These are phyloP conservation scores for Poecilia velifera DNA, from an alignment of 2,797 vertebrate species.

Conservation along the genomic window DNA sequence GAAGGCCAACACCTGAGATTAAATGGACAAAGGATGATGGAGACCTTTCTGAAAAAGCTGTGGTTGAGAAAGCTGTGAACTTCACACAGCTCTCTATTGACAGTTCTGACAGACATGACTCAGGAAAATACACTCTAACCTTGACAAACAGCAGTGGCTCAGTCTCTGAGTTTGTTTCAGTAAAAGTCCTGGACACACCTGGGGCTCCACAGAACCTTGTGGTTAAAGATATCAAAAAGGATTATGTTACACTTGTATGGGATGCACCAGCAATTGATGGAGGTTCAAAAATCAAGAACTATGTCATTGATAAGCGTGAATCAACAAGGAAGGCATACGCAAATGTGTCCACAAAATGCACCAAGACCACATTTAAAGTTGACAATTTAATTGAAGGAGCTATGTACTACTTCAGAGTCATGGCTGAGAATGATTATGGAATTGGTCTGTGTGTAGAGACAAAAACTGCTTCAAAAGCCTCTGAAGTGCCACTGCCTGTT, in stretches of 20 bases:
- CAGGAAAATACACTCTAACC: constrained; percentile 92
- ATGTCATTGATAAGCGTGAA: constrained; percentile 97
- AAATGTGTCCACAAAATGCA: constrained; percentile 92
- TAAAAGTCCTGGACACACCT: constrained; percentile 97
- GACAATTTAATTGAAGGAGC: constrained; percentile 94
- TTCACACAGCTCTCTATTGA: constrained; percentile 96
- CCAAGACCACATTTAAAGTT: constrained; percentile 92
- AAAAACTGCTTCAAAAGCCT: constrained; percentile 89
- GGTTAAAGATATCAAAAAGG: constrained; percentile 92
- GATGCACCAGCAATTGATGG: constrained; percentile 93
- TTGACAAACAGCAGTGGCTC: constrained; percentile 93
- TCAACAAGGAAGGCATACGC: constrained; percentile 97
- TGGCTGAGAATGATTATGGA: constrained; percentile 98
- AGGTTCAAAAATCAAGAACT: constrained; percentile 96
- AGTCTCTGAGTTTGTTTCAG: constrained; percentile 91
- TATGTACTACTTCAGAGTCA: constrained; percentile 98
- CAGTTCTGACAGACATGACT: constrained; percentile 94
- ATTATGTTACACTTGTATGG: constrained; percentile 90
- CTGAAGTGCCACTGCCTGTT: constrained; percentile 93
- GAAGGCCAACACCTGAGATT: constrained; percentile 92
- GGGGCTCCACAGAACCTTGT: constrained; percentile 90
- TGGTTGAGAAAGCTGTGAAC: constrained; percentile 89
- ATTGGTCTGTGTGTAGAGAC: constrained; percentile 92
- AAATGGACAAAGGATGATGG: constrained; percentile 94
- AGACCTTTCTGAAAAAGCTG: constrained; percentile 88